phyloP scores from a whole-genome alignment of 2,888 invertebrate genomes.

The Troides aeacus region DNA sequence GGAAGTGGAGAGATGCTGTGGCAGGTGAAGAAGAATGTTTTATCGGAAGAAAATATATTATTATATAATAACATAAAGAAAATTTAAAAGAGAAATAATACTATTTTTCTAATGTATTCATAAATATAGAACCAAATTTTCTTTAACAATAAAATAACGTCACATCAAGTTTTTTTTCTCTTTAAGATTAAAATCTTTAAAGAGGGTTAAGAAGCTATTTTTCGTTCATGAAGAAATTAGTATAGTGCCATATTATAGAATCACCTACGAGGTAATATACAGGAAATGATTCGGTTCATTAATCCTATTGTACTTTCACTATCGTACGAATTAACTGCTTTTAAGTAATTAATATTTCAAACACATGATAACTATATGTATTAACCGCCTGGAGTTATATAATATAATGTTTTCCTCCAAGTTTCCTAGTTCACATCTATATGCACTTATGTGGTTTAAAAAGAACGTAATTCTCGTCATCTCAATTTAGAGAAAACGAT shows the following conservation, averaged over 20 bases:
- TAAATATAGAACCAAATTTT: no score
- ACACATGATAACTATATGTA: background rate
- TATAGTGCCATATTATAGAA: background rate
- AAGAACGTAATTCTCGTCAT: no score
- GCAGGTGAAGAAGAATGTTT: no score
- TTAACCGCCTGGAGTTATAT: background rate
- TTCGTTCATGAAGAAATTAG: background rate
- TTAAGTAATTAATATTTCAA: background rate
- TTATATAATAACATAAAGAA: no score
- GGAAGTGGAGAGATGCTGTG: no score
- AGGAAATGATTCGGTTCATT: background rate
- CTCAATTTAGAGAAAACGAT: no score
- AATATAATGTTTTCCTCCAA: background rate
- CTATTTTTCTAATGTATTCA: no score
- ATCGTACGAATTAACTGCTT: background rate
- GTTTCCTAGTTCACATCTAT: background rate
- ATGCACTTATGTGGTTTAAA: background rate
- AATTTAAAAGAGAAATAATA: no score
- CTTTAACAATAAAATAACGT: no score
- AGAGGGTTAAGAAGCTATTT: background rate
- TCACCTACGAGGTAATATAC: background rate
- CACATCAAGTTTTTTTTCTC: no score
- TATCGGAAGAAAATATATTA: no score
- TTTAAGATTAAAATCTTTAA: no score
- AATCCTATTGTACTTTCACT: background rate